A percentile compares a stretch with the other conserved stretches of the same genome.
Conservation (phyloP, 2,888 invertebrate genomes). For the Teleogryllus oceanicus region DNA sequence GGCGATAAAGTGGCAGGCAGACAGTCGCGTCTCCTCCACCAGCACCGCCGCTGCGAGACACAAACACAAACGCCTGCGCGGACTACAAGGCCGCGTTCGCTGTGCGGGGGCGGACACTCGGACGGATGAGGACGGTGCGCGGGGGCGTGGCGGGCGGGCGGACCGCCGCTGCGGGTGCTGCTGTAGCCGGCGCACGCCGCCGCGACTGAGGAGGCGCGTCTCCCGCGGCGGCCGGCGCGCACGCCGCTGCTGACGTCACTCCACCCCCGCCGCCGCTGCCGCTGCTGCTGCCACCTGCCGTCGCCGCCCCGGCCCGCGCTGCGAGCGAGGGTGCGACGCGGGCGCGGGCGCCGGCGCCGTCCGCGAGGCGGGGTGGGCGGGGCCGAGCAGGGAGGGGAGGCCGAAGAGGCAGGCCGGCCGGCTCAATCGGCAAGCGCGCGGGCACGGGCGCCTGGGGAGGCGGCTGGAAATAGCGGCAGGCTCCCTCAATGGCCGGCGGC, state of each 20-base stretch:
- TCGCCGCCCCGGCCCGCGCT: no score
- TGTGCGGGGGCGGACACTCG: background rate
- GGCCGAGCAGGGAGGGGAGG: background rate
- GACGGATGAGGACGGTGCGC: background rate
- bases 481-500: background rate
- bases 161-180: background rate
- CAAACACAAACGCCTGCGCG: background rate
- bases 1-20: background rate
- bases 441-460: background rate
- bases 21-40: background rate
- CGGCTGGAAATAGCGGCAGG: background rate
- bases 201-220: background rate
- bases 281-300: no score
- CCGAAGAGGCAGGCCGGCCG: background rate
- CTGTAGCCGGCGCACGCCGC: conserved; percentile 4
- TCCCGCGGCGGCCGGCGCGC: background rate
- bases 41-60: background rate
- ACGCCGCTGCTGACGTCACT: no score
- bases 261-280: no score
- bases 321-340: background rate
- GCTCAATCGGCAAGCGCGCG: background rate
- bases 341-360: background rate
- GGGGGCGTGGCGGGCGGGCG: background rate
- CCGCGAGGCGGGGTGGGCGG: background rate
- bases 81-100: background rate